A percentile compares a stretch with the other conserved stretches of the same genome.
Evolutionary conservation across 2,888 invertebrate genomes (phyloP).

Genomic region (Allolobophora icterica): DNA sequence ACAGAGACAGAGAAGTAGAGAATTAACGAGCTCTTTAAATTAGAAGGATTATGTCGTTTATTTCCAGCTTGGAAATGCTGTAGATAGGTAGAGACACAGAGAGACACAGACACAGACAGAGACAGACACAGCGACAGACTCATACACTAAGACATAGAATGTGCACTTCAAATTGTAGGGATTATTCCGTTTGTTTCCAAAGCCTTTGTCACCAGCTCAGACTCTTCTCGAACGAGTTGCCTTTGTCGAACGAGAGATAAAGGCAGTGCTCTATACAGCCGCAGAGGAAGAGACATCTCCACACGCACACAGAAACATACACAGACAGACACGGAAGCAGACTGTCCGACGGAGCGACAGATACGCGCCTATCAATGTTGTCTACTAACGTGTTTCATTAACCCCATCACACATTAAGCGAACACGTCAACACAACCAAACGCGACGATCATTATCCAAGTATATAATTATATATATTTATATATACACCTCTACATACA

Average conservation of each 20-base stretch:
- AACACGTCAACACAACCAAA: not conserved
- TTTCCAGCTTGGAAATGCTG: no score
- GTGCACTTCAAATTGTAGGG: not conserved
- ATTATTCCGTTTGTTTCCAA: not conserved
- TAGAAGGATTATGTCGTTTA: no score
- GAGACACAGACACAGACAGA: not conserved
- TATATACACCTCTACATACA: no score
- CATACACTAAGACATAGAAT: not conserved
- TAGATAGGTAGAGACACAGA: not conserved
- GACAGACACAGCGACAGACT: no score
- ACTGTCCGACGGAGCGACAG: not conserved
- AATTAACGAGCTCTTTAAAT: no score
- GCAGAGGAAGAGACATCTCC: not conserved
- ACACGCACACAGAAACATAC: not conserved
- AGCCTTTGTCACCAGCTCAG: not conserved
- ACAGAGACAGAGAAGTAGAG: no score
- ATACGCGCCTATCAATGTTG: not conserved
- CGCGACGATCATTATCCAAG: not conserved
- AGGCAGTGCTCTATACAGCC: not conserved
- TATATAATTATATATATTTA: not conserved
- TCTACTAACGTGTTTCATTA: slow-evolving; percentile 7
- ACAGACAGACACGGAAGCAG: not conserved
- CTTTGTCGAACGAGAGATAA: not conserved
- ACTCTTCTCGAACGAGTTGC: not conserved
- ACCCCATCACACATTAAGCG: slow-evolving; percentile 17